Conservation (phyloP, 2,888 invertebrate genomes). For the Nemurella pictetii region DNA sequence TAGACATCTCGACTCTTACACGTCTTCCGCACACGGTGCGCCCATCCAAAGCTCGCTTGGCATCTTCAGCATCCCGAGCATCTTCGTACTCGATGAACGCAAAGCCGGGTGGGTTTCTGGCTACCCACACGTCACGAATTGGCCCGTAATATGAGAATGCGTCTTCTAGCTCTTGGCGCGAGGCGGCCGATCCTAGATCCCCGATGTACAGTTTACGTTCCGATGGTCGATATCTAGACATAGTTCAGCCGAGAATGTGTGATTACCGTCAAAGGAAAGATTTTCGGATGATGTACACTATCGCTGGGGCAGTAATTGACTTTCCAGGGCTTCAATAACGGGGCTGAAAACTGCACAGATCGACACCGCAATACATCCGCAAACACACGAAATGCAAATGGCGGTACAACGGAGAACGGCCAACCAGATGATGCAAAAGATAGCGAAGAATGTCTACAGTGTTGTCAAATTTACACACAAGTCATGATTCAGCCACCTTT, state of each 20-base stretch:
- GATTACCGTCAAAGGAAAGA: background rate
- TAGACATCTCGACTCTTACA: constrained; percentile 55
- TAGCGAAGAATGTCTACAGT: no score
- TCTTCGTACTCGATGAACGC: constrained; percentile 54
- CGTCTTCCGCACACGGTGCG: constrained; percentile 53
- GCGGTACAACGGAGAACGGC: no score
- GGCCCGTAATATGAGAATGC: constrained; percentile 56
- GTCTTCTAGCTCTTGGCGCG: constrained; percentile 54
- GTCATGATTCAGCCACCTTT: no score
- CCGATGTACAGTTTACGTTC: constrained; percentile 97
- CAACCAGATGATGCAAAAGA: no score
- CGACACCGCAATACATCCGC: background rate
- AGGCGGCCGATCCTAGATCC: constrained; percentile 67
- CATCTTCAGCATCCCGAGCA: constrained; percentile 54
- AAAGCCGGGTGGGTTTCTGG: constrained; percentile 58
- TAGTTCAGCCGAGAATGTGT: constrained; percentile 49
- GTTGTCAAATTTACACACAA: no score
- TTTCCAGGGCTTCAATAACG: background rate
- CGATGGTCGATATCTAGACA: constrained; percentile 73
- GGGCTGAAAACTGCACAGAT: no score
- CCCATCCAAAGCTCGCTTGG: constrained; percentile 52
- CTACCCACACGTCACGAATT: constrained; percentile 60
- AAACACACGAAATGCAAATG: background rate
- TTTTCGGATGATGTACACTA: background rate
- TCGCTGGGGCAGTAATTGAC: background rate